Evolutionary conservation across 2,113 vertebrate genomes (phyloP).

Genomic region (Cairina moschata): DNA sequence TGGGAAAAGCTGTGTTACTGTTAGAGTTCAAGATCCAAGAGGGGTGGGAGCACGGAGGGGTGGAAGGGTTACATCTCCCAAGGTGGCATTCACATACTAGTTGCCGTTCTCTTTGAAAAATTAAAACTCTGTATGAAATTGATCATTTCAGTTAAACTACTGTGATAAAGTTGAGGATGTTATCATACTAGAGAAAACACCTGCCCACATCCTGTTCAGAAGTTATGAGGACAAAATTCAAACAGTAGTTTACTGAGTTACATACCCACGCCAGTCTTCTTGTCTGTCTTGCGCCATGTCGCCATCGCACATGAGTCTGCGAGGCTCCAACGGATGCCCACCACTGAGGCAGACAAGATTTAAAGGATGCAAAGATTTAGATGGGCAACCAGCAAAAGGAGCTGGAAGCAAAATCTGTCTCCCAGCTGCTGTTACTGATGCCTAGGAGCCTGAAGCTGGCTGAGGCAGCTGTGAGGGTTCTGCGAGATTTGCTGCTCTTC

Average conservation of each 20-base stretch:
- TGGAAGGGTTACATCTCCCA: not conserved
- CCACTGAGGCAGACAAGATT: rapidly evolving
- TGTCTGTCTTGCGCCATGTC: slow-evolving; percentile 74
- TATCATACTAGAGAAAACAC: not conserved
- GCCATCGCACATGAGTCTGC: slow-evolving; percentile 17
- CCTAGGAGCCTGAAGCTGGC: not conserved
- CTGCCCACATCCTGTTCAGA: slow-evolving; percentile 41
- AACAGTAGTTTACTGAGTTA: not conserved
- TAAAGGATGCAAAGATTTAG: rapidly evolving
- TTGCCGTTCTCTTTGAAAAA: not conserved
- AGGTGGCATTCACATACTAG: rapidly evolving
- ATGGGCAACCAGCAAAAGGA: rapidly evolving
- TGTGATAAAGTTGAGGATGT: rapidly evolving
- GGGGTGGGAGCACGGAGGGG: rapidly evolving
- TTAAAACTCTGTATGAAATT: rapidly evolving
- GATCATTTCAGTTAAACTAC: no score
- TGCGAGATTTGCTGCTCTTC: slow-evolving; percentile 20
- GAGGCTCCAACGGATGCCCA: not conserved
- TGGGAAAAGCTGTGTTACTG: not conserved
- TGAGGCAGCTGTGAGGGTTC: not conserved
- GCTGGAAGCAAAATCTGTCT: not conserved
- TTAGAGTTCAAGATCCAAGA: not conserved
- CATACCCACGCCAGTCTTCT: slow-evolving; percentile 76
- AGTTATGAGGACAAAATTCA: not conserved
- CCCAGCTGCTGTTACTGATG: not conserved